A percentile compares a stretch with the other conserved stretches of the same genome.
phyloP scores from a whole-genome alignment of 2,888 invertebrate genomes.

The Aporophyla nigra region DNA sequence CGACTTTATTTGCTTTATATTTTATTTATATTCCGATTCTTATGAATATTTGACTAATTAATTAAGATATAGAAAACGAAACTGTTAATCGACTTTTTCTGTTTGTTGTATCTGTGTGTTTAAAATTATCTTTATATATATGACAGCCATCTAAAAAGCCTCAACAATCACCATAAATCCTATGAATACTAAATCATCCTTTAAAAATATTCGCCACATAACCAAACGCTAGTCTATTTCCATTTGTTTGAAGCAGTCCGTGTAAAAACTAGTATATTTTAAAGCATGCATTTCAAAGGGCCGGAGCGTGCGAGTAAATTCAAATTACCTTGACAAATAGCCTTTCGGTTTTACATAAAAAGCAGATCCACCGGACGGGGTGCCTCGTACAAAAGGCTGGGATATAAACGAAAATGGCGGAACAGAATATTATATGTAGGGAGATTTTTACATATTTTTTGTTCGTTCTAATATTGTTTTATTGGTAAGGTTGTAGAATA shows the following conservation, averaged over 20 bases:
- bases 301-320: conserved; percentile 65
- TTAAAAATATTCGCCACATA: conserved; percentile 35
- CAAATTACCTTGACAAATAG: conserved; percentile 70
- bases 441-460: conserved; percentile 34
- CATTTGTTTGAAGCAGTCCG: conserved; percentile 52
- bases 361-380: conserved; percentile 62
- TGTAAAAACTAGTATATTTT: conserved; percentile 62
- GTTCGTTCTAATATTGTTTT: background rate
- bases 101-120: background rate
- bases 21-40: background rate
- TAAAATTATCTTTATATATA: background rate
- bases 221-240: conserved; percentile 43
- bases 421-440: conserved; percentile 36
- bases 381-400: conserved; percentile 48
- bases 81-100: background rate
- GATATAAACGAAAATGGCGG: conserved; percentile 47
- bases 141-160: background rate
- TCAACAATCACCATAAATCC: conserved; percentile 44
- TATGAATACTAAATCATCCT: conserved; percentile 49
- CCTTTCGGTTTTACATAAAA: conserved; percentile 69
- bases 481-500: background rate
- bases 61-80: background rate
- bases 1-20: too few species aligned
- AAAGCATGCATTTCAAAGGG: conserved; percentile 67
- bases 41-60: background rate